phyloP scores from a whole-genome alignment of 2,113 vertebrate species.

The Haplotaxodon microlepis region DNA sequence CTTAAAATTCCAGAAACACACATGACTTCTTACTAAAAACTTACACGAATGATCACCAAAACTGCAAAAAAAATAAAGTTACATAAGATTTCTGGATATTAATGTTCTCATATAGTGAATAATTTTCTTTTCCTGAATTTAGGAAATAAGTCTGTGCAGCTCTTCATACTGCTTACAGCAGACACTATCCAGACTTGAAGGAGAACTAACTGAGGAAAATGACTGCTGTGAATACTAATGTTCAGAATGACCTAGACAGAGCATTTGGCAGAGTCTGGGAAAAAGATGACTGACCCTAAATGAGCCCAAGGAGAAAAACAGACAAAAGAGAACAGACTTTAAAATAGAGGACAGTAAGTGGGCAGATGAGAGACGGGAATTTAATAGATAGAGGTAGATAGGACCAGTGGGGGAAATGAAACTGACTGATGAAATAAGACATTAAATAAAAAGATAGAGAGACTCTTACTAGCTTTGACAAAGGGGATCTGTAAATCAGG shows the following conservation, averaged over 20 bases:
- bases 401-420: not conserved
- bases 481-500: not conserved
- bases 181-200: not conserved
- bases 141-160: not conserved
- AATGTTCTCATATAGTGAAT: not conserved
- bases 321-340: not conserved
- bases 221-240: slow-evolving; percentile 50
- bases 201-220: slow-evolving; percentile 8
- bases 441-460: not conserved
- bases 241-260: slow-evolving; percentile 24
- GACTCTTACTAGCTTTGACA: not conserved
- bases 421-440: slow-evolving; percentile 9
- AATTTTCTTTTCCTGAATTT: not conserved
- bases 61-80: not conserved
- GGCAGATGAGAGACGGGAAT: not conserved
- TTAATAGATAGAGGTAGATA: not conserved
- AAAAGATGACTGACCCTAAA: slow-evolving; percentile 30
- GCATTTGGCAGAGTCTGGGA: slow-evolving; percentile 19
- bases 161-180: slow-evolving; percentile 9
- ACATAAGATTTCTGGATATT: not conserved
- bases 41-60: not conserved
- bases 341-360: slow-evolving; percentile 11
- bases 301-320: slow-evolving; percentile 19
- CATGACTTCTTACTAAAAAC: not conserved
- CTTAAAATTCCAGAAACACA: not conserved